phyloP scores from a whole-genome alignment of 2,797 vertebrate species.

The Bryconaethiops microstoma region DNA sequence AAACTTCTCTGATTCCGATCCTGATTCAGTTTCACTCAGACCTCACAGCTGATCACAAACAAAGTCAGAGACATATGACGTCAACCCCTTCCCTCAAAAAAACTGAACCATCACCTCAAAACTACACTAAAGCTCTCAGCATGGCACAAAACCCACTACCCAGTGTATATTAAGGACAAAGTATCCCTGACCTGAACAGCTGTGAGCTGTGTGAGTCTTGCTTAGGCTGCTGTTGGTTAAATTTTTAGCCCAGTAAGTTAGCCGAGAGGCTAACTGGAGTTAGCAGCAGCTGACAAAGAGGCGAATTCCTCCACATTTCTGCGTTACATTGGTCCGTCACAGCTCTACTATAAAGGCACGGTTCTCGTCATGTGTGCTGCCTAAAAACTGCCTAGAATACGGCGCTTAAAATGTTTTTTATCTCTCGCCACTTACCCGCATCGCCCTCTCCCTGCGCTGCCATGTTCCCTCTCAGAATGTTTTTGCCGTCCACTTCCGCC shows the following conservation, averaged over 20 bases:
- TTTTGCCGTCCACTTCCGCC: constrained; percentile 58
- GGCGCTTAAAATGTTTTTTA: neutral
- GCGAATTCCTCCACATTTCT: neutral
- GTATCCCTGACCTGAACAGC: no score
- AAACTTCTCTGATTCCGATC: neutral
- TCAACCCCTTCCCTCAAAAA: constrained; percentile 41
- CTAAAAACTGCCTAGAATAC: neutral
- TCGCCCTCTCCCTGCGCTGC: constrained; percentile 71
- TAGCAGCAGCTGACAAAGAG: neutral
- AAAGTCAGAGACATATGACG: constrained; percentile 29
- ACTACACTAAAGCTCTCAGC: neutral
- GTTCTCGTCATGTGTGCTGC: neutral
- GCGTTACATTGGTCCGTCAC: neutral
- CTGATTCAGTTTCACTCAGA: neutral
- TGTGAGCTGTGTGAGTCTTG: neutral
- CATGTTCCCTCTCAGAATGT: constrained; percentile 71
- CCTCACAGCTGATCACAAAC: constrained; percentile 1
- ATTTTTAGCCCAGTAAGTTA: neutral
- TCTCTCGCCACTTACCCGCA: constrained; percentile 60
- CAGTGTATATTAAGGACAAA: neutral
- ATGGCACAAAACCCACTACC: neutral
- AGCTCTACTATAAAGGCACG: neutral
- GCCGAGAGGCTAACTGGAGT: neutral
- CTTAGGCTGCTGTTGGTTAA: neutral
- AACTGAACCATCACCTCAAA: neutral